Evolutionary conservation across 35 echinoderm and acorn worm genomes (phyloP).

Genomic region (Diadema setosum): DNA sequence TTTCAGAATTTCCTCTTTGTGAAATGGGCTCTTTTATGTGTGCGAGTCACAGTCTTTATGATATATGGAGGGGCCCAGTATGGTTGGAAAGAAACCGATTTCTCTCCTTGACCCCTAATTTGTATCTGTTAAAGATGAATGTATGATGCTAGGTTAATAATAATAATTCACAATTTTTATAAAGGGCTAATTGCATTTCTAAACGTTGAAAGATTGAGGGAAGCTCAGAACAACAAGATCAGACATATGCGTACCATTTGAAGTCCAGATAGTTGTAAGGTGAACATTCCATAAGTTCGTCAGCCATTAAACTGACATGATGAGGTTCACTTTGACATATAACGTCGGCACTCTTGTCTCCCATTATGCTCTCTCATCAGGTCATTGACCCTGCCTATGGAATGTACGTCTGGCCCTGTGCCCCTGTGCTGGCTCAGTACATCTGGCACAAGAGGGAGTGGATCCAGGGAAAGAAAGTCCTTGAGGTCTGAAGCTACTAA

Average conservation of each 20-base stretch:
- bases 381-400: constrained; percentile 71
- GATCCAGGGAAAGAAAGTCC: constrained; percentile 23
- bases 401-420: constrained; percentile 83
- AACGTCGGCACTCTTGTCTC: background rate
- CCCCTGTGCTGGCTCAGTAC: constrained; percentile 73
- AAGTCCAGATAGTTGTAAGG: background rate
- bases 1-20: too few species aligned
- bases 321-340: background rate
- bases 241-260: background rate
- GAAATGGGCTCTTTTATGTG: too few species aligned
- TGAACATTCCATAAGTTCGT: background rate
- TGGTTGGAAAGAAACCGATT: too few species aligned
- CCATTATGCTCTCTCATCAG: background rate
- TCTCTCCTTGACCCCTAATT: too few species aligned
- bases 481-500: too few species aligned
- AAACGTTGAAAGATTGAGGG: background rate
- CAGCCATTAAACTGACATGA: background rate
- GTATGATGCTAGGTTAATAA: too few species aligned
- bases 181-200: too few species aligned
- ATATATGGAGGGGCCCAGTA: too few species aligned
- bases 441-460: constrained; percentile 17
- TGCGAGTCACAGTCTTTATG: too few species aligned
- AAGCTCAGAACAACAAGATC: background rate
- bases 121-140: too few species aligned
- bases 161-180: too few species aligned